Evolutionary conservation across 2,113 vertebrate genomes (phyloP).

Genomic region (Pterocles orientalis): DNA sequence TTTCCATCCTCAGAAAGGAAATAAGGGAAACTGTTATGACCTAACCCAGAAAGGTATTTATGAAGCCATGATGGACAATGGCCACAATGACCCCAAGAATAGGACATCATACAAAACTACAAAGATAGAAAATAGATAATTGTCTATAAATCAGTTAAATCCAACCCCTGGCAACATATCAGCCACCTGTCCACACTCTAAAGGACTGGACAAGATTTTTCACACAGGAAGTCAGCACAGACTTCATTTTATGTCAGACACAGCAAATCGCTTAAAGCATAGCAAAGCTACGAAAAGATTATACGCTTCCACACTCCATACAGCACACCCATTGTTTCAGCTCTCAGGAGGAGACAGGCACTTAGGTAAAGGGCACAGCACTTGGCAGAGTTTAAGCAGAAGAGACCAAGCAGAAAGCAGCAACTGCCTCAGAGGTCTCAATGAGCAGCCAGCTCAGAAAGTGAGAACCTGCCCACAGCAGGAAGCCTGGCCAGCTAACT

Average conservation of each 20-base stretch:
- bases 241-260: background rate
- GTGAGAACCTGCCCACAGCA: background rate
- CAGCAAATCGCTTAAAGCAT: background rate
- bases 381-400: background rate
- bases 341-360: background rate
- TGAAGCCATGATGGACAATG: accelerated
- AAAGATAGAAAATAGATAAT: background rate
- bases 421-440: background rate
- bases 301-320: background rate
- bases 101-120: background rate
- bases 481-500: background rate
- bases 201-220: background rate
- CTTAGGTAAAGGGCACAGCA: background rate
- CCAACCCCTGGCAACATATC: background rate
- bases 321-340: background rate
- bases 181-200: background rate
- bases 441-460: background rate
- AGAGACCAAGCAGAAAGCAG: background rate
- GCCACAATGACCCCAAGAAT: accelerated
- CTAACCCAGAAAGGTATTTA: background rate
- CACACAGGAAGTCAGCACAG: background rate
- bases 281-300: background rate
- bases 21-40: background rate
- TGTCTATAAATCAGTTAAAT: background rate
- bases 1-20: background rate